A percentile compares a stretch with the other conserved stretches of the same genome.
These are phyloP conservation scores for Carlito syrichta DNA, from an alignment of 2,113 vertebrate genomes.

Conservation along the genomic window DNA sequence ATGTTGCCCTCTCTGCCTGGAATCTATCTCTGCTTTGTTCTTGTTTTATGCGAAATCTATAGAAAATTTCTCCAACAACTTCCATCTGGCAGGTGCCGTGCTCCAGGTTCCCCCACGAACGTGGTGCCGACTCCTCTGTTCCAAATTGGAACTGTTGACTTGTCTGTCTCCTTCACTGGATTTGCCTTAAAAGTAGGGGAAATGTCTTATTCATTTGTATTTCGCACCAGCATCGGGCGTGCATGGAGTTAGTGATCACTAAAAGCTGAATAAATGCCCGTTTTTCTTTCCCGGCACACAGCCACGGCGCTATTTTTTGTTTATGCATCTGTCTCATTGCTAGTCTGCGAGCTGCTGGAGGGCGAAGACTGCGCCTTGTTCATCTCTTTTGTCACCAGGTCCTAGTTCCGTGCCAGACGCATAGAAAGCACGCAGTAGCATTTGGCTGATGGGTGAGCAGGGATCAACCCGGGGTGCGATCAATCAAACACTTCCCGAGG, in stretches of 20 bases:
- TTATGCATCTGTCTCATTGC: background rate
- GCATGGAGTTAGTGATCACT: background rate
- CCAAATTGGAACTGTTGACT: background rate
- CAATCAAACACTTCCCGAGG: background rate
- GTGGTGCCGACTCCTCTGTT: background rate
- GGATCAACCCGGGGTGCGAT: background rate
- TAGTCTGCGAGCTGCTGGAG: background rate
- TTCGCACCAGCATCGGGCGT: background rate
- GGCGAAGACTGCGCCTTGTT: constrained; percentile 21
- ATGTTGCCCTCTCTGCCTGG: background rate
- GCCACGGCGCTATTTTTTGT: background rate
- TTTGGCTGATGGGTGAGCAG: constrained; percentile 41
- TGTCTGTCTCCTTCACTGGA: background rate
- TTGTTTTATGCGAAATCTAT: background rate
- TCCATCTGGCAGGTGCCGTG: background rate
- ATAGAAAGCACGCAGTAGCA: background rate
- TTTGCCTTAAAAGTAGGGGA: background rate
- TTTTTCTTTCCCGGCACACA: background rate
- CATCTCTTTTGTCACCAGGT: constrained; percentile 24
- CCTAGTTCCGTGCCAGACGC: background rate
- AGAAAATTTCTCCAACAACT: background rate
- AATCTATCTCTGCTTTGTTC: background rate
- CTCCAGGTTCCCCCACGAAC: background rate
- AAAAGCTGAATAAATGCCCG: background rate
- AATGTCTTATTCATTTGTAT: background rate